A percentile compares a stretch with the other conserved stretches of the same genome.
These are phyloP conservation scores for Orcinus orca DNA, from an alignment of 2,113 vertebrate genomes.

Conservation along the genomic window DNA sequence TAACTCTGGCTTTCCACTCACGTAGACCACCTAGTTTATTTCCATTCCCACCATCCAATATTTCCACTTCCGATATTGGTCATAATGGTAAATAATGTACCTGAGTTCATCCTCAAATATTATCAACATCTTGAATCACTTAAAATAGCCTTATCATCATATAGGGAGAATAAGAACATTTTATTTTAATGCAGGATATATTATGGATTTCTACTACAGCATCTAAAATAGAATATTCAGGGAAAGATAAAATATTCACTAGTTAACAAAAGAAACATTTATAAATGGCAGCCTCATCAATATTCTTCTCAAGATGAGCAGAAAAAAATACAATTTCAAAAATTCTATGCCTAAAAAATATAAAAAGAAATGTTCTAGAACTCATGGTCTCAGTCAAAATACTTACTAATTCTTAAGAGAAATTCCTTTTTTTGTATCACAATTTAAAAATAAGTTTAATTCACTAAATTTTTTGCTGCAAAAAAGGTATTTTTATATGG, in stretches of 20 bases:
- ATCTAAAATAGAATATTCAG: background rate
- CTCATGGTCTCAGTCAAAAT: background rate
- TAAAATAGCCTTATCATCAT: background rate
- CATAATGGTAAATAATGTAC: background rate
- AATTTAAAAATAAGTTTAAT: background rate
- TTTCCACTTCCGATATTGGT: background rate
- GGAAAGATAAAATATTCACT: background rate
- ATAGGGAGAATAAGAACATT: background rate
- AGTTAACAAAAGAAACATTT: background rate
- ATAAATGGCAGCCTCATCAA: background rate
- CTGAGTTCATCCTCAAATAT: background rate
- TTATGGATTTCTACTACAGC: background rate
- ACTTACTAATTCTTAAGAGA: background rate
- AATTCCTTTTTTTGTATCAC: background rate
- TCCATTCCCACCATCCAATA: background rate
- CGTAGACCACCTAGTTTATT: background rate
- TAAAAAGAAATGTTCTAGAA: background rate
- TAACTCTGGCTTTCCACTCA: background rate
- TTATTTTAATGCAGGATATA: background rate
- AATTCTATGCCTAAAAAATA: background rate
- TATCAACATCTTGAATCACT: background rate
- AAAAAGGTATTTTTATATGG: background rate
- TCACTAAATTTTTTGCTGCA: background rate
- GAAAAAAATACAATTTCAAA: background rate
- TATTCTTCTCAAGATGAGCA: background rate